phyloP scores from a whole-genome alignment of 2,113 vertebrate species.

The Triplophysa tibetana region DNA sequence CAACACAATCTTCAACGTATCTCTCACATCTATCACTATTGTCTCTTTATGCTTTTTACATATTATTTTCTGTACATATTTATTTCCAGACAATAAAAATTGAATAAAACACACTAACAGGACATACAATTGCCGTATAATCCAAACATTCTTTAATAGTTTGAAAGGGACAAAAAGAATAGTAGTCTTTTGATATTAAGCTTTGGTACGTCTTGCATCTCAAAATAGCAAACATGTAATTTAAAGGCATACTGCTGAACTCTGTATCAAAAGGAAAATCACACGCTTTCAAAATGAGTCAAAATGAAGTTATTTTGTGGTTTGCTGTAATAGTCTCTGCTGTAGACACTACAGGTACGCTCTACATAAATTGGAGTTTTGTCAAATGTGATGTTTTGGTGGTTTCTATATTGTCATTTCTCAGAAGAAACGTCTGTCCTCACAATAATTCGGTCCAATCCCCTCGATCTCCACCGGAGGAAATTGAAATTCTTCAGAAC shows the following conservation, averaged over 20 bases:
- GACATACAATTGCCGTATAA: no score
- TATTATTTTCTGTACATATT: neutral
- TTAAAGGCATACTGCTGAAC: no score
- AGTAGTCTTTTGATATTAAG: no score
- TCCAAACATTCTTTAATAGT: no score
- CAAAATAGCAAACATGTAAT: no score
- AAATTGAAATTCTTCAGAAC: neutral
- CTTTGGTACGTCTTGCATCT: no score
- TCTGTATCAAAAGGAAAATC: no score
- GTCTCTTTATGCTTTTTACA: neutral
- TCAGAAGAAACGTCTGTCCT: neutral
- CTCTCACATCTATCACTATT: neutral
- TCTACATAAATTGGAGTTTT: neutral
- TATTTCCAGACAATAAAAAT: no score
- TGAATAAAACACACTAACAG: no score
- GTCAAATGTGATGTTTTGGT: neutral
- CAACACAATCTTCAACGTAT: neutral
- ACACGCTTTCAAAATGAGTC: no score
- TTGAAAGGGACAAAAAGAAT: no score
- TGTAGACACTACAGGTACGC: neutral
- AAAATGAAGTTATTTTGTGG: no score
- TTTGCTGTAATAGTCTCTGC: neutral
- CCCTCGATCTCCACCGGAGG: neutral
- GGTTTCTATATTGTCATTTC: neutral
- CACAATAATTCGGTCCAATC: neutral